Percentiles rank a stretch among this genome's conserved stretches.
Evolutionary conservation across 2,113 vertebrate genomes (phyloP).

Genomic region (Neodontobutis hainanensis): DNA sequence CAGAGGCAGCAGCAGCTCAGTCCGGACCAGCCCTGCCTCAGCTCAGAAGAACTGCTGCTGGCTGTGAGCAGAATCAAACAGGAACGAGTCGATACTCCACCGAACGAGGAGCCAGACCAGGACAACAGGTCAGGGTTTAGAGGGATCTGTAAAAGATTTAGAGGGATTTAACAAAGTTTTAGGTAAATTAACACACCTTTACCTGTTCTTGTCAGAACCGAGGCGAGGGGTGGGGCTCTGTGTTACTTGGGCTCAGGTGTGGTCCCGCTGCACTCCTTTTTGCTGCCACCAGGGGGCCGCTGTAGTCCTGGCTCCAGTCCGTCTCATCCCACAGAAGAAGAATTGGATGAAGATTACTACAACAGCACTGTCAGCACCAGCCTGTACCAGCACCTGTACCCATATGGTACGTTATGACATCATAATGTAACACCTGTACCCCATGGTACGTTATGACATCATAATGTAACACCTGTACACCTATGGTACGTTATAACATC

Average conservation of each 20-base stretch:
- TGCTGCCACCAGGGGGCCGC: constrained; percentile 80
- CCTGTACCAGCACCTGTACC: constrained; percentile 88
- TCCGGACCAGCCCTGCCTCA: constrained; percentile 68
- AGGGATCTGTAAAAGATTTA: too few relatives aligned
- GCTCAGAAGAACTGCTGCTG: constrained; percentile 74
- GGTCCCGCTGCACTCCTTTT: constrained; percentile 87
- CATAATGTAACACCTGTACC: too few relatives aligned
- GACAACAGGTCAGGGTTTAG: constrained; percentile 48
- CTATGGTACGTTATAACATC: too few relatives aligned
- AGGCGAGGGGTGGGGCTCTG: constrained; percentile 64
- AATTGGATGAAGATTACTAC: constrained; percentile 93
- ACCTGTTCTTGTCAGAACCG: constrained; percentile 41
- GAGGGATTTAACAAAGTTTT: not conserved
- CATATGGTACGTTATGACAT: constrained; percentile 76
- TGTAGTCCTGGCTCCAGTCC: constrained; percentile 95
- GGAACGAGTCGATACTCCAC: too few relatives aligned
- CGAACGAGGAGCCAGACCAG: too few relatives aligned
- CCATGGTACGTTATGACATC: not conserved
- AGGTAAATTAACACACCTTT: not conserved
- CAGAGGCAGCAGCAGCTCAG: constrained; percentile 78
- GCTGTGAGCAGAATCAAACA: too few relatives aligned
- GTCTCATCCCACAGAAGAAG: constrained; percentile 93
- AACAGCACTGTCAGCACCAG: constrained; percentile 84
- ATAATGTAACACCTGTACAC: too few relatives aligned
- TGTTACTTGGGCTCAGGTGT: constrained; percentile 71